Evolutionary conservation across 2,888 invertebrate species (phyloP).

Genomic region (Plebejus melissa): DNA sequence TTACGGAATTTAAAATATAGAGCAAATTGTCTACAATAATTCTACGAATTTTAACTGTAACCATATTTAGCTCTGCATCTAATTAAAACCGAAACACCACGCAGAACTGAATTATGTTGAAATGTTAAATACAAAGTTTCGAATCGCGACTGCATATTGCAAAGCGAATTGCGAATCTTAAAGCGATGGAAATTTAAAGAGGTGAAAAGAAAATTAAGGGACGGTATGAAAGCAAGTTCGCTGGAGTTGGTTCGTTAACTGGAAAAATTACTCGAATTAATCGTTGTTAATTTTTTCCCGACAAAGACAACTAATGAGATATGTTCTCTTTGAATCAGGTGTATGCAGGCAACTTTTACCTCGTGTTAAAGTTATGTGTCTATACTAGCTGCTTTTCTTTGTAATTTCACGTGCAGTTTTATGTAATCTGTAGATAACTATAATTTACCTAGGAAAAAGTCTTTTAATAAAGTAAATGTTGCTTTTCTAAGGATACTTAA

Average conservation of each 20-base stretch:
- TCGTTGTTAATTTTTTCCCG: slow-evolving; percentile 52
- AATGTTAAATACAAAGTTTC: slow-evolving; percentile 35
- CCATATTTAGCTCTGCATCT: neutral
- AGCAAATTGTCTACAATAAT: neutral
- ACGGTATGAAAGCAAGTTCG: slow-evolving; percentile 49
- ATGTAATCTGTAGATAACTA: neutral
- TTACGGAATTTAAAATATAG: neutral
- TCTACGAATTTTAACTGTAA: neutral
- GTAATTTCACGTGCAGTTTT: neutral
- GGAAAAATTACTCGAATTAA: slow-evolving; percentile 65
- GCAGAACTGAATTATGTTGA: slow-evolving; percentile 23
- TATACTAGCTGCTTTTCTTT: neutral
- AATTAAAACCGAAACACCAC: slow-evolving; percentile 25
- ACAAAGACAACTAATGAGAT: slow-evolving; percentile 65
- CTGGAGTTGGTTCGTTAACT: slow-evolving; percentile 69
- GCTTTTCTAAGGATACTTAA: neutral
- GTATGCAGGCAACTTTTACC: neutral
- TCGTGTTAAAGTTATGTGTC: too few relatives aligned
- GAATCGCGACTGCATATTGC: slow-evolving; percentile 41
- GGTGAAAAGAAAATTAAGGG: slow-evolving; percentile 69
- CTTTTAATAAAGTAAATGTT: neutral
- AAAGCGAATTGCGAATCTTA: slow-evolving; percentile 54
- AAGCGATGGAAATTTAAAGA: slow-evolving; percentile 66
- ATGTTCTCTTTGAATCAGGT: slow-evolving; percentile 36
- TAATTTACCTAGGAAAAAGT: neutral